A percentile compares a stretch with the other conserved stretches of the same genome.
phyloP scores from a whole-genome alignment of 1,140 invertebrate species.

The Zaprionus ghesquierei region DNA sequence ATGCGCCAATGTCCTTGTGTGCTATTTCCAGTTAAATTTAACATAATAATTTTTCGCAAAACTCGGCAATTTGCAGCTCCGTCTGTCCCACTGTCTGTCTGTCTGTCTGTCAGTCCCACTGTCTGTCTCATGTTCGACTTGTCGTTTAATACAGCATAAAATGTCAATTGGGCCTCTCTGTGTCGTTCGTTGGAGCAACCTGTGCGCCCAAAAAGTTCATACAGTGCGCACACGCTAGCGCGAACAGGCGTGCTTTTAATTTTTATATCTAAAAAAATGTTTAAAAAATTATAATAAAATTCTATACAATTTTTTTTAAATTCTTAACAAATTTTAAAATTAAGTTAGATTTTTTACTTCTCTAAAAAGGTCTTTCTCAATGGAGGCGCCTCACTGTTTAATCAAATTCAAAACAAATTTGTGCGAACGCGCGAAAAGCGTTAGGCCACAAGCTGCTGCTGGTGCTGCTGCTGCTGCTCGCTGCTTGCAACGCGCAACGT shows the following conservation, averaged over 20 bases:
- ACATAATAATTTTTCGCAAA: slow-evolving; percentile 76
- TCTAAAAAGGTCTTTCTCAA: neutral
- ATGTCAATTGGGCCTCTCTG: slow-evolving; percentile 70
- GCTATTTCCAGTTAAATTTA: slow-evolving; percentile 72
- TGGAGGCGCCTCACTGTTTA: slow-evolving; percentile 13
- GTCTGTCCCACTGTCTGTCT: slow-evolving; percentile 42
- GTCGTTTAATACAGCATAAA: slow-evolving; percentile 72
- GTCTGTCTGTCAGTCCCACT: slow-evolving; percentile 8
- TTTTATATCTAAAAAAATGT: neutral
- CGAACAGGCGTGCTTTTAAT: neutral
- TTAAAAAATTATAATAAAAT: neutral
- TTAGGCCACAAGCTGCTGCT: too few relatives aligned
- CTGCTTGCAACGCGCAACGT: neutral
- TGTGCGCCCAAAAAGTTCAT: slow-evolving; percentile 53
- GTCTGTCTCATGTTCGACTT: slow-evolving; percentile 32
- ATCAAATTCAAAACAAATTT: slow-evolving; percentile 81
- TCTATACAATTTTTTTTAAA: neutral
- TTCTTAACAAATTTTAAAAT: too few relatives aligned
- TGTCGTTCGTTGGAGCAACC: slow-evolving; percentile 42
- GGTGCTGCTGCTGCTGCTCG: too few relatives aligned
- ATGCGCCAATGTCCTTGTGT: slow-evolving; percentile 78
- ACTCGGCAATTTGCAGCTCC: slow-evolving; percentile 64
- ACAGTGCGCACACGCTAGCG: neutral
- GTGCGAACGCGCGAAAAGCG: slow-evolving; percentile 63
- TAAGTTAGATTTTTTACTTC: neutral